phyloP scores from a whole-genome alignment of 2,888 invertebrate genomes.

The Lycaena phlaeas region DNA sequence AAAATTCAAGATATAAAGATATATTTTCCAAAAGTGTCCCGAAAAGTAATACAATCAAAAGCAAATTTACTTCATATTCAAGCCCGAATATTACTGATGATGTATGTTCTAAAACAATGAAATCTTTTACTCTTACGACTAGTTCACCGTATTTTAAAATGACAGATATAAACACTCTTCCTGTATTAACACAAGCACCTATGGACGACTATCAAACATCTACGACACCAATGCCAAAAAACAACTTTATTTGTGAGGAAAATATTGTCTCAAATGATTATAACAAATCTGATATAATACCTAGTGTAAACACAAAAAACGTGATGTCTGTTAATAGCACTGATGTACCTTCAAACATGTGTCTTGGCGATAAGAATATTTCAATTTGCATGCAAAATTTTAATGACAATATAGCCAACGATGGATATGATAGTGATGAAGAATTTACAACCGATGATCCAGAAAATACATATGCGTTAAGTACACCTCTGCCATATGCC shows the following conservation, averaged over 20 bases:
- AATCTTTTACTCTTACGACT: not conserved
- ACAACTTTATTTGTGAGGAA: not conserved
- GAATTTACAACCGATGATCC: slow-evolving; percentile 11
- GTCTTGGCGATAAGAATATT: not conserved
- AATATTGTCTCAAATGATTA: not conserved
- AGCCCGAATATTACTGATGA: not conserved
- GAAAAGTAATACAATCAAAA: no score
- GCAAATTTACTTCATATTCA: not conserved
- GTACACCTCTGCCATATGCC: slow-evolving; percentile 15
- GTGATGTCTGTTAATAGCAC: not conserved
- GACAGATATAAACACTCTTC: not conserved
- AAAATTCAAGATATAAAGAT: not conserved
- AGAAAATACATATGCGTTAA: slow-evolving; percentile 10
- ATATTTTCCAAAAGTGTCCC: not conserved
- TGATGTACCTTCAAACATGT: not conserved
- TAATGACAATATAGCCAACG: not conserved
- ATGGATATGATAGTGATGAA: not conserved
- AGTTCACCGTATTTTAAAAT: not conserved
- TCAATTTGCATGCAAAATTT: not conserved
- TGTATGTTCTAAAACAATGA: not conserved
- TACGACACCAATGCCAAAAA: not conserved
- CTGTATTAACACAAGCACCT: not conserved
- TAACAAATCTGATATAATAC: no score
- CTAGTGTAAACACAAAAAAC: not conserved
- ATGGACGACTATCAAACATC: not conserved